Base-by-base conservation (phyloP, 1,140 invertebrate genomes). In the Anthonomus grandis region DNA sequence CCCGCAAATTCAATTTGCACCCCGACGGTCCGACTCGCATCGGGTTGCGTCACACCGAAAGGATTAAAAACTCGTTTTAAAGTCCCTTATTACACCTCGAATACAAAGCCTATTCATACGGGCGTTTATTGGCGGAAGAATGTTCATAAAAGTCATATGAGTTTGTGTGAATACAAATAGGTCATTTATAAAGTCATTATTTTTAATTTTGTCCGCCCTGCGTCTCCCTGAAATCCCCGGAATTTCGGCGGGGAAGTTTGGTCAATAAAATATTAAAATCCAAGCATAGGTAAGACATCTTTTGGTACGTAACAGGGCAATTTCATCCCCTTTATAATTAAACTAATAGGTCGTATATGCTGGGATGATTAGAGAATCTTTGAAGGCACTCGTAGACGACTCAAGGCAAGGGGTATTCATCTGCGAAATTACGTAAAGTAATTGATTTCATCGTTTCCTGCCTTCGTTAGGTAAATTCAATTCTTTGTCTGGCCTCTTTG, bases 1-100 rank as follows among this genome's bases (percentile, higher is more conserved):
- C 64, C 51, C 54, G 53, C 59, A 63, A 65, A 70, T 70, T 67
- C 60, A 70, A 70, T 70, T 67, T 67, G 63, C 62, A 55, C 46
- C 56, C 56, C 55, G 51, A 39, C n/a, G 9, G 36, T 55, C 49
- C 57, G 61, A 56, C 64, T 60, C 62, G 57, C 53, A 63, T 61
- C 61, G n/a, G n/a, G n/a, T n/a, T n/a, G n/a, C n/a, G n/a, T n/a
- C n/a, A n/a, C n/a, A 60, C 52, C 49, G 50, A 60, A 64, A 63
- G 63, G 65, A 65, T 67, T 67, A 65, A 67, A 63, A 63, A 59
- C 62, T 53, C 44, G 54, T 60, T 57, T 57, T 17, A 63, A 59
- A 63, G 53, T 64, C 62, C 64, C 64, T 66, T 66, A 66, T 66
- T 66, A 62, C 64, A 64, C 64, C 64, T 66, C 62, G 49, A 59